Evolutionary conservation across 35 echinoderm and acorn worm genomes (phyloP).

Genomic region (Apostichopus japonicus): DNA sequence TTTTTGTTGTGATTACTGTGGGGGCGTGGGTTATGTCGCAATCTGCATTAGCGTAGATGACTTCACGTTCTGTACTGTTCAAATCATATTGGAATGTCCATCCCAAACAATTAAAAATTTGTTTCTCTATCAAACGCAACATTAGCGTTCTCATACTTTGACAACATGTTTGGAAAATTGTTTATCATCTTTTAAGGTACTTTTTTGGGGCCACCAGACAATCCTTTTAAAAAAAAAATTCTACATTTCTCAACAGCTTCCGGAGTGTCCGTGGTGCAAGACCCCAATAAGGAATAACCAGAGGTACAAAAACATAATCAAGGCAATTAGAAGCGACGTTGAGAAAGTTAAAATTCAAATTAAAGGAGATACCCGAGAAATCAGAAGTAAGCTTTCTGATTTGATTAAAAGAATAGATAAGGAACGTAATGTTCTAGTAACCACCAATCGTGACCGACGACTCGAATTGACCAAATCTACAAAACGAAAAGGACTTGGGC

Average conservation of each 20-base stretch:
- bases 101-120: too few relatives aligned
- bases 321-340: conserved; percentile 66
- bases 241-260: background rate
- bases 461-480: background rate
- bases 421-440: background rate
- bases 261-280: conserved; percentile 78
- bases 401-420: background rate
- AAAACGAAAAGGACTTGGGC: background rate
- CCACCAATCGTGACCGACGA: background rate
- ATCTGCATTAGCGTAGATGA: too few relatives aligned
- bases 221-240: too few relatives aligned
- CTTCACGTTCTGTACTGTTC: too few relatives aligned
- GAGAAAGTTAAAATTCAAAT: conserved; percentile 73
- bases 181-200: too few relatives aligned
- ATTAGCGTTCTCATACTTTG: too few relatives aligned
- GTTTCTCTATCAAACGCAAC: too few relatives aligned
- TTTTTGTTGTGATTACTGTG: too few relatives aligned
- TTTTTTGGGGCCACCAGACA: too few relatives aligned
- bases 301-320: conserved; percentile 73
- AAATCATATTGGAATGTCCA: too few relatives aligned
- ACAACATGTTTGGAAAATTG: too few relatives aligned
- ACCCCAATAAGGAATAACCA: conserved; percentile 72
- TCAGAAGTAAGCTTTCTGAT: background rate
- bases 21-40: too few relatives aligned
- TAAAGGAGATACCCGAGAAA: conserved; percentile 17